Evolutionary conservation across 2,113 vertebrate genomes (phyloP), one percentile per base, ranked within the genome.

Genomic region (Catharus minimus): DNA sequence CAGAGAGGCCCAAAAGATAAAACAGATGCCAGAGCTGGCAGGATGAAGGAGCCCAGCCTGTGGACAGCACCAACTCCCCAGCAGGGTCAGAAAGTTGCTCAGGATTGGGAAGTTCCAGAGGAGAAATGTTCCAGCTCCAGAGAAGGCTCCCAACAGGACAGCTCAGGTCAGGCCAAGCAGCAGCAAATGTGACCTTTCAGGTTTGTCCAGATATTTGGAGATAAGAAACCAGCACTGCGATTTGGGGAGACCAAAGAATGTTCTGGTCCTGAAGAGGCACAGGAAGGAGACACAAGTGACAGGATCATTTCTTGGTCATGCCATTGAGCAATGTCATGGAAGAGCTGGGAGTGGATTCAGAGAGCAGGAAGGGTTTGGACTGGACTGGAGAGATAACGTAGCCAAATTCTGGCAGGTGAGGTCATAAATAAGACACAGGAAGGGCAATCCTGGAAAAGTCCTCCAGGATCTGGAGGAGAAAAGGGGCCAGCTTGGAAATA

Each of bases 261-360:
- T 79, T 82, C 79, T 33, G 20, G 62, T 41, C 32, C 44, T 3
- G 1, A 53, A 72, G 66, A 82, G 62, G n/a, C 30, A n/a, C 5
- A 4, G 38, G 53, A 57, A 87, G 62, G 78, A 89, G 22, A 23
- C 32, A 41, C 2, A 0, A 72, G 67, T 5, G 62, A 32, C 49
- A 46, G 44, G 23, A 52, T 38, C 21, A 4, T 36, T 39, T 36
- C 49, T 47, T 50, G 30, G 41, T 33, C 10, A 82, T 20, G 60
- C 19, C 58, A 39, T 8, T 50, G 64, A 77, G 46, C 76, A 81
- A 15, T 5, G 39, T 24, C 61, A 78, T 61, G 76, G 62, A 64
- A 62, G 87, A 62, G 44, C 12, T 0, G 0, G 41, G 24, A 47
- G 47, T 0, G 2, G 49, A 28, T 20, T 72, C 61, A 22, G 64